Evolutionary conservation across 2,888 invertebrate genomes (phyloP).

Genomic region (Panorpa germanica): DNA sequence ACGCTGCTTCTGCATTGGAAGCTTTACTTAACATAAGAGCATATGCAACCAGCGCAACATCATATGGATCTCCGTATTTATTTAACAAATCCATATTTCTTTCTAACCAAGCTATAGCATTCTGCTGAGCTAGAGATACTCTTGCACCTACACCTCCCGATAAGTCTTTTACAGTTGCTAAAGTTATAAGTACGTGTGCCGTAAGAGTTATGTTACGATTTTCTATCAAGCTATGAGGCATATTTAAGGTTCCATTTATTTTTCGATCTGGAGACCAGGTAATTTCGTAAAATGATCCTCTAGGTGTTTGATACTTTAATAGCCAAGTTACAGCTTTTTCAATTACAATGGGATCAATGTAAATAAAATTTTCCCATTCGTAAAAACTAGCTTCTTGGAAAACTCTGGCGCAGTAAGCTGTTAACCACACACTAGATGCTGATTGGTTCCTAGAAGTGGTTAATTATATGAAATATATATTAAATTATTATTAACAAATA

Average conservation of each 20-base stretch:
- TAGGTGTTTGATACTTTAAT: constrained; percentile 60
- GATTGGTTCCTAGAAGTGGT: constrained; percentile 78
- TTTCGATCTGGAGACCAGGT: constrained; percentile 79
- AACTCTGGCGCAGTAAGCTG: constrained; percentile 74
- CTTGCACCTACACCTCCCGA: constrained; percentile 44
- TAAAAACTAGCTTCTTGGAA: constrained; percentile 88
- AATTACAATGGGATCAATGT: constrained; percentile 77
- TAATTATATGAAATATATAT: no score
- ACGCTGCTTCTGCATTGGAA: constrained; percentile 71
- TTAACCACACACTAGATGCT: constrained; percentile 76
- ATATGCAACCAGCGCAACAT: constrained; percentile 76
- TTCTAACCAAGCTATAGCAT: constrained; percentile 65
- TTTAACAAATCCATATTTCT: constrained; percentile 58
- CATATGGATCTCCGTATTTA: constrained; percentile 55
- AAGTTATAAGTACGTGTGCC: constrained; percentile 78
- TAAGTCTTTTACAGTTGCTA: constrained; percentile 69
- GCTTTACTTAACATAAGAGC: constrained; percentile 69
- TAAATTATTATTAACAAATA: constrained; percentile 3
- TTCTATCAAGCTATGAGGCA: constrained; percentile 43
- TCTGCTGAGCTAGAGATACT: constrained; percentile 55
- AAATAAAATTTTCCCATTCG: constrained; percentile 93
- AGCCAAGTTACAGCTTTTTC: constrained; percentile 75
- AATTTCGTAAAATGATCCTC: constrained; percentile 80
- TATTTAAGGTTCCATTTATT: constrained; percentile 51
- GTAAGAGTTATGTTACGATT: constrained; percentile 87